Conservation (phyloP, 2,797 vertebrate species). For the Phalloptychus januarius region DNA sequence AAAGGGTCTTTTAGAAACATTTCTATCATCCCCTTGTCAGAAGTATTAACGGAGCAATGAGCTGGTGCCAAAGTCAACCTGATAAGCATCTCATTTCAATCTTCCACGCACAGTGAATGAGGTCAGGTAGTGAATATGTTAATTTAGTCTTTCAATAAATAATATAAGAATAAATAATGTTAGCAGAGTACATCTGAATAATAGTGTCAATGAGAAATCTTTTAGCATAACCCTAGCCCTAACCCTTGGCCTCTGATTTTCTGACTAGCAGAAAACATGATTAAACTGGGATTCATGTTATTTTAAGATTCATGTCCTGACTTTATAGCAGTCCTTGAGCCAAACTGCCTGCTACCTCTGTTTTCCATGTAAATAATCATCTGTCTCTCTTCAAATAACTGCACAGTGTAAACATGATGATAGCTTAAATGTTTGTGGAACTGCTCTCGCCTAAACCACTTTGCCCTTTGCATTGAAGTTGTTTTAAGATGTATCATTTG, state of each 20-base stretch:
- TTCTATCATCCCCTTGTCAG: not conserved
- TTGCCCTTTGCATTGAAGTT: not conserved
- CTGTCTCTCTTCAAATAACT: not conserved
- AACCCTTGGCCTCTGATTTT: not conserved
- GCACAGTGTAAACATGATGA: not conserved
- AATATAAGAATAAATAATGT: not conserved
- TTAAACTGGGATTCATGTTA: not conserved
- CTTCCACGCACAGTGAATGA: not conserved
- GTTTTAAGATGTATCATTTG: conserved; percentile 8
- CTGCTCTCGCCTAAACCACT: not conserved
- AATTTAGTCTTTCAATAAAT: not conserved
- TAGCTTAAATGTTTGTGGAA: not conserved
- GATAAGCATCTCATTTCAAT: not conserved
- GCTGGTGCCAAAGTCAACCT: not conserved
- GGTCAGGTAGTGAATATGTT: not conserved
- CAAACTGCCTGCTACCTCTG: not conserved
- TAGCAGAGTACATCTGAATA: not conserved
- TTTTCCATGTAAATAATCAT: not conserved
- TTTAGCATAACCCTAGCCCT: not conserved
- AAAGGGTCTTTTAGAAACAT: not conserved
- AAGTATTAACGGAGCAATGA: not conserved
- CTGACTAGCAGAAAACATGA: not conserved
- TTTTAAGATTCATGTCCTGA: not conserved
- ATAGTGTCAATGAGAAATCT: not conserved
- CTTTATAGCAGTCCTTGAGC: not conserved